These are phyloP conservation scores for Epistrophella euchroma DNA, from an alignment of 2,888 invertebrate species.

Conservation along the genomic window DNA sequence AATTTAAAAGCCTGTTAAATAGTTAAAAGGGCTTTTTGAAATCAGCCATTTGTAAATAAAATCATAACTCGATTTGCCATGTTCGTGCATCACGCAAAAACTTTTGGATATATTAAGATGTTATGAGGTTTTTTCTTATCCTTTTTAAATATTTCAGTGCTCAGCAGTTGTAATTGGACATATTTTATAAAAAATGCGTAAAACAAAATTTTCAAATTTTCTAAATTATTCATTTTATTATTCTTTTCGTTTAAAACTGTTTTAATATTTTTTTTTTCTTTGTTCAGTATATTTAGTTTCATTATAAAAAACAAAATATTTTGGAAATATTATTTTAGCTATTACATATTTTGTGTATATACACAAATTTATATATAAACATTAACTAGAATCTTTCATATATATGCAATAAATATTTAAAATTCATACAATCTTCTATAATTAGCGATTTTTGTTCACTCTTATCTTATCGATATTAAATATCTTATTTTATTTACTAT, in stretches of 20 bases:
- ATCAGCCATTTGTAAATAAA: too few species aligned
- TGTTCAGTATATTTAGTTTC: slow-evolving; percentile 67
- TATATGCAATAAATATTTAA: slow-evolving; percentile 37
- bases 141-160: too few species aligned
- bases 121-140: too few species aligned
- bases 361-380: slow-evolving; percentile 57
- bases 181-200: too few species aligned
- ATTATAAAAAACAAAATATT: slow-evolving; percentile 68
- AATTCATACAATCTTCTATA: slow-evolving; percentile 50
- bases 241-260: slow-evolving; percentile 27
- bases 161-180: too few species aligned
- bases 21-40: too few species aligned
- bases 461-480: slow-evolving; percentile 64
- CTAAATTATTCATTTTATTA: slow-evolving; percentile 69
- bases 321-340: slow-evolving; percentile 66
- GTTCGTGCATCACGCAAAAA: too few species aligned
- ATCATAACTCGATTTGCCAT: too few species aligned
- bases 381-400: slow-evolving; percentile 63
- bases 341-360: slow-evolving; percentile 46
- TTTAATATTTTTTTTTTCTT: slow-evolving; percentile 53
- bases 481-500: slow-evolving; percentile 49
- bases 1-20: too few species aligned
- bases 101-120: too few species aligned
- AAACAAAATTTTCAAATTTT: slow-evolving; percentile 41
- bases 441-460: slow-evolving; percentile 18